Base-by-base conservation (phyloP, 2,888 invertebrate species). In the Platycnemis pennipes region DNA sequence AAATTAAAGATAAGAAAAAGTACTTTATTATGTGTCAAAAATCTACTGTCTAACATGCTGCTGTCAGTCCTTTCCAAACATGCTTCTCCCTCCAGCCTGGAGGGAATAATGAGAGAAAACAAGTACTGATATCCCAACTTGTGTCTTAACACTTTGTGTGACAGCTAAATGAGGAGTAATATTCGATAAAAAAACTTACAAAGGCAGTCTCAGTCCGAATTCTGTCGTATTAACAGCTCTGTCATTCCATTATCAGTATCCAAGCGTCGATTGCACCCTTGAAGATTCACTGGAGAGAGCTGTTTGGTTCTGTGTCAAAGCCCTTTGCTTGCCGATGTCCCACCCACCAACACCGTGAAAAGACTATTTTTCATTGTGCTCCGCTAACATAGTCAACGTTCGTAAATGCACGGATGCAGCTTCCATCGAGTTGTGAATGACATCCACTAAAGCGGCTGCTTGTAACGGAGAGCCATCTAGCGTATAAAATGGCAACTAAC, bases 311-410 rank as follows among this genome's bases (percentile, higher is more conserved):
- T 91, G 63, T 91, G 91, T 91, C 91, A 91, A 91, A 91, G 91
- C 56, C 56, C 91, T 91, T 63, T 42, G 63, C 44, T 63, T 69
- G 91, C 91, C 44, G 91, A 69, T 63, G 91, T 91, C 91, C 91
- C 91, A 91, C 91, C 91, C 91, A 91, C 91, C 91, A 91, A 91
- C 91, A 63, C 91, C 63, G 91, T 69, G 91, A 91, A 91, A 91
- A 91, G 91, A 91, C 91, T 91, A 91, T 91, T 91, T 63, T 91
- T 91, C 91, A 91, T 91, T 63, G 91, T 91, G 91, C 91, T 69
- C 69, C 63, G 63, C 31, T 91, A 91, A 45, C 91, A 91, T 91
- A 91, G 63, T 63, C 91, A 91, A 44, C 63, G 91, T 63, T 91
- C 56, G 63, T 91, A 91, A 91, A 91, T 44, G 91, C 56, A 63